phyloP scores from a whole-genome alignment of 2,113 vertebrate species.

The Solea senegalensis region DNA sequence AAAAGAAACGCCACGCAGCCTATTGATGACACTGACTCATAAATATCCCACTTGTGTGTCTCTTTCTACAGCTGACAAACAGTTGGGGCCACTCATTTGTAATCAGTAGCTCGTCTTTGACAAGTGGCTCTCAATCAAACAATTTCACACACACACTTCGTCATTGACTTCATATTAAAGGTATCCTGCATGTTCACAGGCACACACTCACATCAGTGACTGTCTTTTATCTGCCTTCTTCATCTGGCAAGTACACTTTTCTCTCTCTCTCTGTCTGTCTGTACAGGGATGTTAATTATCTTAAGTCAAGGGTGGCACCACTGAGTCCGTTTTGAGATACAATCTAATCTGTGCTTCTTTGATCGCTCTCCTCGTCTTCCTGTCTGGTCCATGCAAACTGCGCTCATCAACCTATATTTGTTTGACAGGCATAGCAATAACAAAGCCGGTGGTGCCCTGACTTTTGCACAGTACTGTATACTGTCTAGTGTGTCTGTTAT shows the following conservation, averaged over 20 bases:
- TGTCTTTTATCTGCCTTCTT: constrained; percentile 14
- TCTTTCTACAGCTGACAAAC: constrained; percentile 15
- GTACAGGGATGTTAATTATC: constrained; percentile 62
- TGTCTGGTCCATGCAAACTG: constrained; percentile 43
- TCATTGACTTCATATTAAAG: background rate
- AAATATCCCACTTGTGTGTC: background rate
- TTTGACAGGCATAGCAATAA: no score
- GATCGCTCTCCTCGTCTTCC: constrained; percentile 52
- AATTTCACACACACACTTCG: constrained; percentile 7
- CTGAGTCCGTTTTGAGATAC: constrained; percentile 66
- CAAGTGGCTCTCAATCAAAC: constrained; percentile 28
- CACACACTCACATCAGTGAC: background rate
- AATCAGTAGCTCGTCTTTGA: constrained; percentile 19
- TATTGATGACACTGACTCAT: background rate
- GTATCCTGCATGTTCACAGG: background rate
- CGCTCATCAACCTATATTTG: background rate
- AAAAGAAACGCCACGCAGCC: no score
- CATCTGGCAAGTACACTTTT: constrained; percentile 28
- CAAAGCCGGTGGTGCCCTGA: no score
- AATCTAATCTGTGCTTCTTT: constrained; percentile 71
- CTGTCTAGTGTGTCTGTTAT: constrained; percentile 35
- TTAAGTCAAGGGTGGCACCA: constrained; percentile 65
- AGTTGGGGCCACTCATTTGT: constrained; percentile 13
- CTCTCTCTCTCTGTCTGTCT: constrained; percentile 29
- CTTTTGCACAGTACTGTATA: constrained; percentile 31